A percentile compares a stretch with the other conserved stretches of the same genome.
Conservation (phyloP, 2,888 invertebrate species). For the Agonum fuliginosum region DNA sequence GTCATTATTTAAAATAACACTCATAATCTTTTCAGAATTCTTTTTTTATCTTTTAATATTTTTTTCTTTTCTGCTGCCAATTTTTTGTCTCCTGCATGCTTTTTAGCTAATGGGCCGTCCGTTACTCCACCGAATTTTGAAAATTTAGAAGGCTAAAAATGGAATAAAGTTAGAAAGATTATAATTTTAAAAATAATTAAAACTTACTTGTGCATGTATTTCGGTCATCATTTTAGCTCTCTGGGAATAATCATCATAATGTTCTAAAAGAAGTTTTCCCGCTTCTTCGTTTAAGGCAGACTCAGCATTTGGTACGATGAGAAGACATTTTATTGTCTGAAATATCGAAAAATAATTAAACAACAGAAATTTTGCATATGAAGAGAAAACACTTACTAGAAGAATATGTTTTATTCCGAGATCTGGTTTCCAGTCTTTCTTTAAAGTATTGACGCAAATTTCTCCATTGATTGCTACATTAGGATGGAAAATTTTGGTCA, state of each 20-base stretch:
- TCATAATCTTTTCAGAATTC: conserved; percentile 91
- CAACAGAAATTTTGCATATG: conserved; percentile 30
- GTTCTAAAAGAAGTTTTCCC: conserved; percentile 92
- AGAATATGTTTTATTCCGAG: conserved; percentile 96
- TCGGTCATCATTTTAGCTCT: conserved; percentile 94
- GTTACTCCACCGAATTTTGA: conserved; percentile 72
- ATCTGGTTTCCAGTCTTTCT: conserved; percentile 97
- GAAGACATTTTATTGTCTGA: conserved; percentile 93
- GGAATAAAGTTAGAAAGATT: conserved; percentile 38
- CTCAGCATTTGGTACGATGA: conserved; percentile 98
- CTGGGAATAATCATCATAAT: conserved; percentile 93
- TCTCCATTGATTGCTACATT: conserved; percentile 96
- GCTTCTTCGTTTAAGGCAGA: conserved; percentile 98
- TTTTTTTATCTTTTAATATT: conserved; percentile 87
- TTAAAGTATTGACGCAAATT: conserved; percentile 97
- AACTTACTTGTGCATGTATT: conserved; percentile 85
- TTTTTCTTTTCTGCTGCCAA: conserved; percentile 83
- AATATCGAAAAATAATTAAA: conserved; percentile 65
- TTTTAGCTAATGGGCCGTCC: conserved; percentile 86
- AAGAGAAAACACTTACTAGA: conserved; percentile 76
- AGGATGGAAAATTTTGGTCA: conserved; percentile 97
- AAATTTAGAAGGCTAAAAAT: conserved; percentile 74
- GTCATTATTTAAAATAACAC: conserved; percentile 57
- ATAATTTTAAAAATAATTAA: conserved; percentile 23
- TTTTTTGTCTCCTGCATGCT: conserved; percentile 89